Conservation (phyloP, 2,888 invertebrate species). For the Atethmia centrago region DNA sequence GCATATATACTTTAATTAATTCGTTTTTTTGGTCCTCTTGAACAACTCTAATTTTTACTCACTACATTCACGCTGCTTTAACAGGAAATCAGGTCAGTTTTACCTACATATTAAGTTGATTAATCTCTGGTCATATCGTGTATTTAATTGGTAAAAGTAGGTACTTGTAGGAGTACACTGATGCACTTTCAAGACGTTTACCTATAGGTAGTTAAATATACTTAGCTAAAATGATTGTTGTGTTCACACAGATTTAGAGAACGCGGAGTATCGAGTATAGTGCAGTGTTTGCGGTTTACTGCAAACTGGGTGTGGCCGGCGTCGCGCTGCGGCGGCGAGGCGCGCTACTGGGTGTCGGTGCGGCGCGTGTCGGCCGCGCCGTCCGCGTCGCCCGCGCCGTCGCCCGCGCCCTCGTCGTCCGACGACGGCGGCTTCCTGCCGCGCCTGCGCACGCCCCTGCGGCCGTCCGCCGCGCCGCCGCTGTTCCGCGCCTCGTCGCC, state of each 20-base stretch:
- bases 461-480: conserved; percentile 92
- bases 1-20: not conserved
- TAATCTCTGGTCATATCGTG: not conserved
- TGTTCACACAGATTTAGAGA: conserved; percentile 94
- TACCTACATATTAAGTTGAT: not conserved
- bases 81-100: conserved; percentile 88
- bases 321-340: conserved; percentile 91
- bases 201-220: not conserved
- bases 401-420: conserved; percentile 90
- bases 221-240: conserved; percentile 33
- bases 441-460: conserved; percentile 83
- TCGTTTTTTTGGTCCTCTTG: not conserved
- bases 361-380: conserved; percentile 76
- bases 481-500: conserved; percentile 87
- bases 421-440: conserved; percentile 97
- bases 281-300: conserved; percentile 90
- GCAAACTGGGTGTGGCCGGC: conserved; percentile 94
- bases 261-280: conserved; percentile 98
- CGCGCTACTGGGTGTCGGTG: conserved; percentile 75
- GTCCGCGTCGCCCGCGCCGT: conserved; percentile 77
- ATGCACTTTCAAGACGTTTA: not conserved
- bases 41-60: conserved; percentile 42
- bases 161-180: not conserved
- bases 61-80: conserved; percentile 69
- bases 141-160: conserved; percentile 4